Evolutionary conservation across 2,888 invertebrate genomes (phyloP).

Genomic region (Monopis laevigella): DNA sequence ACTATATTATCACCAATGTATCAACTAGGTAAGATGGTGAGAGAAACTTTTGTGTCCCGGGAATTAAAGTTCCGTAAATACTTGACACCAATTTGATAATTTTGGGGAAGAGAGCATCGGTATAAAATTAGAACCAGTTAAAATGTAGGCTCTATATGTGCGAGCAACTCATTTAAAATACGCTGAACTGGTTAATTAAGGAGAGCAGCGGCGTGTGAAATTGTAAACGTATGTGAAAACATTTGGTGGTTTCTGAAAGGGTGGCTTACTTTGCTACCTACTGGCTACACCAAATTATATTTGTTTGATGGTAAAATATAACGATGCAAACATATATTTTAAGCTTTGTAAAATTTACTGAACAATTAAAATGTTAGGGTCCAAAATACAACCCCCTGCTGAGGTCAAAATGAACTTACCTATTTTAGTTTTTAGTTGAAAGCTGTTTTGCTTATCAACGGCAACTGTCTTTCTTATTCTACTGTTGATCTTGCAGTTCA

Average conservation of each 20-base stretch:
- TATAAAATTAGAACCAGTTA: constrained; percentile 8
- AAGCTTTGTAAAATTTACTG: no score
- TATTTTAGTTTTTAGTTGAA: no score
- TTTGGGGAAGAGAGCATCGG: background rate
- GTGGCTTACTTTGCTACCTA: constrained; percentile 19
- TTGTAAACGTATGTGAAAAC: constrained; percentile 52
- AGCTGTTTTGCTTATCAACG: no score
- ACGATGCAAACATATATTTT: no score
- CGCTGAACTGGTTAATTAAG: constrained; percentile 53
- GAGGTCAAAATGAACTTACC: no score
- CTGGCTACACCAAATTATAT: constrained; percentile 26
- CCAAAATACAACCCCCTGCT: no score
- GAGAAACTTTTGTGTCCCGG: background rate
- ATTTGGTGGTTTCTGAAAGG: constrained; percentile 36
- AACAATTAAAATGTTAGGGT: no score
- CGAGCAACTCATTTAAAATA: constrained; percentile 42
- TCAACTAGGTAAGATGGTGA: background rate
- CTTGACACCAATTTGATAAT: background rate
- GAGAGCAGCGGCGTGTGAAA: constrained; percentile 45
- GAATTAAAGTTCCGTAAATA: background rate
- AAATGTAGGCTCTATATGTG: background rate
- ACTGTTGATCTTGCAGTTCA: no score
- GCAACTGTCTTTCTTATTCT: no score
- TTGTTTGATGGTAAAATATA: no score
- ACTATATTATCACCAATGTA: no score